These are phyloP conservation scores for Rhodinocichla rosea DNA, from an alignment of 2,113 vertebrate genomes.

Conservation along the genomic window DNA sequence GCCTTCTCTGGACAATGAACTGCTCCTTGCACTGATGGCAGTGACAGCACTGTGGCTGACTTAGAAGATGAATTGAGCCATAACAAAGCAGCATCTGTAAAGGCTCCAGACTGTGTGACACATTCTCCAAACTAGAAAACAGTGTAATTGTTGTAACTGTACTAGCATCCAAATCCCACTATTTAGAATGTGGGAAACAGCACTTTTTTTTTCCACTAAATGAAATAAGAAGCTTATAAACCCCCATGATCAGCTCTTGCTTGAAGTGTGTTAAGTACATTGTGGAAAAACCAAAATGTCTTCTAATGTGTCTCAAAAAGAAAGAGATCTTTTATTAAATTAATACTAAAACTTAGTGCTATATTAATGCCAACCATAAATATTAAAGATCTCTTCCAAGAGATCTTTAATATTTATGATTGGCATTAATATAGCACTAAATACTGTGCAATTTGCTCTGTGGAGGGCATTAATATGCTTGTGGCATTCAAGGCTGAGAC, in stretches of 20 bases:
- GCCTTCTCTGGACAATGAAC: not conserved
- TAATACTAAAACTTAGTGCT: not conserved
- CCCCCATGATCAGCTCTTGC: not conserved
- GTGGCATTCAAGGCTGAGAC: not conserved
- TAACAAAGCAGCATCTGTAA: not conserved
- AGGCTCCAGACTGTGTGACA: not conserved
- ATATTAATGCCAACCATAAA: not conserved
- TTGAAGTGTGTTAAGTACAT: not conserved
- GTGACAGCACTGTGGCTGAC: not conserved
- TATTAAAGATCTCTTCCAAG: not conserved
- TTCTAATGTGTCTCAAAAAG: conserved; percentile 11
- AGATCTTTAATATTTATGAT: too few relatives aligned
- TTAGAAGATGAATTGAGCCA: not conserved
- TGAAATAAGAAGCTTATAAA: not conserved
- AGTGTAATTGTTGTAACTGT: not conserved
- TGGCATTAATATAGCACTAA: too few relatives aligned
- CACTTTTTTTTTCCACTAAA: not conserved
- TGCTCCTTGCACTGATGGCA: not conserved
- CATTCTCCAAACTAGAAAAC: not conserved
- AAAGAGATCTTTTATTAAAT: not conserved
- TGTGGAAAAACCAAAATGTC: not conserved
- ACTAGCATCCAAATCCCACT: not conserved
- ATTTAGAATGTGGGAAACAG: not conserved
- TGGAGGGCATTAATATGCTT: not conserved
- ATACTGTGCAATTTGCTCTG: not conserved